Evolutionary conservation across 2,888 invertebrate genomes (phyloP), one percentile per base, ranked within the genome.

Genomic region (Spatulosminthurus flaviceps): DNA sequence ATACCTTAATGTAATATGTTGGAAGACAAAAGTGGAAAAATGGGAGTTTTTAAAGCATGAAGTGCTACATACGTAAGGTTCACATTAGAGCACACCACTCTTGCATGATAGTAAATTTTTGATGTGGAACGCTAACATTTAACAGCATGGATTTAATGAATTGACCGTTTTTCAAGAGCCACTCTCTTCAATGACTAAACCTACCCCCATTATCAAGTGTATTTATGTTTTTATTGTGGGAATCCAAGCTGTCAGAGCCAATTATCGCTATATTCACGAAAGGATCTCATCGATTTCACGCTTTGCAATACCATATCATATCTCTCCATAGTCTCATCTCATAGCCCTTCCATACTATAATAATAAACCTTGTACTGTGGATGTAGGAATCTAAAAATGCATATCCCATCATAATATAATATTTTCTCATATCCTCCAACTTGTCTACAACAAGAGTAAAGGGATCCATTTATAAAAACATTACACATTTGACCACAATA

Each of bases 241-340:
- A 82, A 79, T 78, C 80, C 80, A 81, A 83, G 81, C 84, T 85
- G 85, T 85, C 85, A 85, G 83, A 84, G 82, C 84, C 85, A 85
- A 85, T 85, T 85, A 85, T 84, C 85, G 81, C 83, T 78, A 82
- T 80, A 85, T 85, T 85, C 85, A 85, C 80, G 77, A 80, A 78
- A 83, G 80, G 80, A 82, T 84, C 84, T 83, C 84, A 83, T 83
- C 83, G 82, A 82, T 83, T 84, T 82, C 83, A 83, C 83, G 83
- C 80, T 81, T 74, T 77, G 72, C 76, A 69, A 71, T 78, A 69
- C 41, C 69, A 69, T 66, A 19, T 29, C 51, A 51, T 51, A 51
- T 51, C 16, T 2, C 51, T 51, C 51, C 51, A n/a, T 51, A 4
- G 7, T 51, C 4, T 16, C 51, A 19, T 4, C 51, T 51, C 16